Conservation (phyloP, 2,888 invertebrate species). For the Lycocerus yunnanus region DNA sequence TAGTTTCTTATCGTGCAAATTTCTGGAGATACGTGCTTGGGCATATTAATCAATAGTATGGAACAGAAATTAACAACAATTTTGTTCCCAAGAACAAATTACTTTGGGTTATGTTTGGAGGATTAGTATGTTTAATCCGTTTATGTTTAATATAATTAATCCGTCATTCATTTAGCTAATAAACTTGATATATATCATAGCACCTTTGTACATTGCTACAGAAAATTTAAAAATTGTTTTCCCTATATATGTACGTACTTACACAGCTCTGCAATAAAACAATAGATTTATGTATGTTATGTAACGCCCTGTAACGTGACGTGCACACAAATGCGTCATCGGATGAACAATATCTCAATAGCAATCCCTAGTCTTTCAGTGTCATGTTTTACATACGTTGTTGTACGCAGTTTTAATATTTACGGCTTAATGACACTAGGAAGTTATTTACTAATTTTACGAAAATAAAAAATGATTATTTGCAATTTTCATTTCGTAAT, state of each 20-base stretch:
- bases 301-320: slow-evolving; percentile 24
- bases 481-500: too few species aligned
- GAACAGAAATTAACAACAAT: neutral
- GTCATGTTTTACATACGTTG: neutral
- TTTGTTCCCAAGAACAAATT: neutral
- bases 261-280: neutral
- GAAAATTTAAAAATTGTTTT: neutral
- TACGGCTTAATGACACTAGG: neutral
- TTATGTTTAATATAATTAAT: too few species aligned
- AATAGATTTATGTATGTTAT: slow-evolving; percentile 4
- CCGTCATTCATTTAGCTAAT: too few species aligned
- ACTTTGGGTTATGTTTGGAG: neutral
- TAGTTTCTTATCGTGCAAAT: neutral
- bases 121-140: too few species aligned
- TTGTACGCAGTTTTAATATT: neutral
- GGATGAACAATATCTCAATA: slow-evolving; percentile 19
- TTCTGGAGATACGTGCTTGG: neutral
- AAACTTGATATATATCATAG: too few species aligned
- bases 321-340: slow-evolving; percentile 19
- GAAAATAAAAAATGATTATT: too few species aligned
- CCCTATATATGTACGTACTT: neutral
- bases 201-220: neutral
- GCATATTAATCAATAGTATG: neutral
- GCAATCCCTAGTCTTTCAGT: neutral
- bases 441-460: too few species aligned